Evolutionary conservation across 2,797 vertebrate species (phyloP).

Genomic region (Sardinella longiceps): DNA sequence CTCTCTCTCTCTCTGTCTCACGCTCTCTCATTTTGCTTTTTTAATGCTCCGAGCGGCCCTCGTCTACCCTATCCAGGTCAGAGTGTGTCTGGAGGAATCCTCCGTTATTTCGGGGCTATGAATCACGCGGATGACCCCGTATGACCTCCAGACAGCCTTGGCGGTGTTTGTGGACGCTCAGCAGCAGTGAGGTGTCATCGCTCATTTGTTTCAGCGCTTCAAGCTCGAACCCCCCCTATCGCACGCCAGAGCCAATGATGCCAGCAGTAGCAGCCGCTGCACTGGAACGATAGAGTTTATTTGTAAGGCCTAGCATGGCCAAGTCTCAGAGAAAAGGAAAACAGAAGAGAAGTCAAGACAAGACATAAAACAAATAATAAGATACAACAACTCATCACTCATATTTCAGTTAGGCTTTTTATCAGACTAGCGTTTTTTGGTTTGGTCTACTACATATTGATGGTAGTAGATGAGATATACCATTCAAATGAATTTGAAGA

Average conservation of each 20-base stretch:
- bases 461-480: too few relatives aligned
- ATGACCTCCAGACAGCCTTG: background rate
- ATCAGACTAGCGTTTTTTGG: too few relatives aligned
- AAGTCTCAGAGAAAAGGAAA: too few relatives aligned
- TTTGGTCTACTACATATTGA: too few relatives aligned
- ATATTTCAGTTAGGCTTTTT: too few relatives aligned
- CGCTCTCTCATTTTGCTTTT: background rate
- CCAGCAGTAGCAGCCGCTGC: background rate
- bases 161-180: background rate
- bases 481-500: too few relatives aligned
- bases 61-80: background rate
- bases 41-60: background rate
- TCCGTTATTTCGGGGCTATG: background rate
- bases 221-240: background rate
- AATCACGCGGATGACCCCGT: background rate
- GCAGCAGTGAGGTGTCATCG: background rate
- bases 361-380: too few relatives aligned
- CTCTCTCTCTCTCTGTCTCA: background rate
- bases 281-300: background rate
- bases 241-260: background rate
- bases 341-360: too few relatives aligned
- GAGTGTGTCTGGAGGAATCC: conserved; percentile 6
- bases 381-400: too few relatives aligned
- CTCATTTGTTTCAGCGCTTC: background rate
- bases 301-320: too few relatives aligned